Base-by-base conservation (phyloP, 2,888 invertebrate species). In the Vannuccia rotundouncinata region DNA sequence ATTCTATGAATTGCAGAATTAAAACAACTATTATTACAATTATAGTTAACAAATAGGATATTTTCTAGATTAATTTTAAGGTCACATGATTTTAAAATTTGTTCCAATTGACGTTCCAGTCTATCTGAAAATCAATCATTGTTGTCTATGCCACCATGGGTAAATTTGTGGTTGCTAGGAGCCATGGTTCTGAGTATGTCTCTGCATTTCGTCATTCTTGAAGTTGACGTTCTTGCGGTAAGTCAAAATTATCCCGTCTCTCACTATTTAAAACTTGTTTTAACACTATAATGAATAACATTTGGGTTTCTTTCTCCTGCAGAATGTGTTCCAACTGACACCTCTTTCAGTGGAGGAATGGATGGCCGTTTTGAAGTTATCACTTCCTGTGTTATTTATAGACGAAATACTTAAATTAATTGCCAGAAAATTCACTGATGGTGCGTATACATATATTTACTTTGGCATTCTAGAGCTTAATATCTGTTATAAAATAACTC, bases 61-160 rank as follows among this genome's bases (percentile, higher is more conserved):
- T n/a, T n/a, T n/a, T n/a, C n/a, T n/a, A n/a, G n/a, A n/a, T n/a
- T n/a, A n/a, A 66, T 22, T 13, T 66, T 66, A 66, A 22, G 25
- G 10, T 5, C 66, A 66, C 66, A 22, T n/a, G 5, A 66, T 66
- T 66, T 2, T 66, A 66, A 66, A 66, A 66, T 22, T 66, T 22
- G 10, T 22, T 66, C 25, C 66, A 66, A 5, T 66, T 66, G 5
- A 13, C 89, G 95, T 95, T 89, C 93, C 89, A 95, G 95, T 89
- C 93, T 99, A 90, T 98, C 97, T 86, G 99, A 99, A 91, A 99
- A 99, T 91, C 99, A 99, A 91, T 99, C 99, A 77, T 91, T 99
- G 86, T 90, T 97, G 83, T 91, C 92, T 85, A 99, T 99, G 99
- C 99, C 99, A 29, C 99, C 99, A 86, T 99, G 99, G 99, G 94